Evolutionary conservation across 2,888 invertebrate species (phyloP).

Genomic region (Phania funesta): DNA sequence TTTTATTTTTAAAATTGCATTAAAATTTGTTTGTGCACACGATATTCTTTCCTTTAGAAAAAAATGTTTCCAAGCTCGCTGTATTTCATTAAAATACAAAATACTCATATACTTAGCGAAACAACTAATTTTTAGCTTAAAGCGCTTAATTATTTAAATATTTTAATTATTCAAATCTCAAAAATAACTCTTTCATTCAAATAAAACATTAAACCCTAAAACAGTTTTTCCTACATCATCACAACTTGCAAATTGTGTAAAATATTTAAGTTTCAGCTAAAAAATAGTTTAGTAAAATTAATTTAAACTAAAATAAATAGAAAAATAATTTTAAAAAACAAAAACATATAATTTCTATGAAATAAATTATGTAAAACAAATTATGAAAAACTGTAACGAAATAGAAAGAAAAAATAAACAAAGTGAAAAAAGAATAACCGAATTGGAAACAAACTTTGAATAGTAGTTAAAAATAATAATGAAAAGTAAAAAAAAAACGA

Average conservation of each 20-base stretch:
- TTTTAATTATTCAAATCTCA: neutral
- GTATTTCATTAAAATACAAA: slow-evolving; percentile 74
- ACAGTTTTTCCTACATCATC: neutral
- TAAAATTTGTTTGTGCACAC: too few relatives aligned
- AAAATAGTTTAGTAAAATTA: slow-evolving; percentile 51
- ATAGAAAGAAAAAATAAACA: slow-evolving; percentile 62
- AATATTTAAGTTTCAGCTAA: slow-evolving; percentile 56
- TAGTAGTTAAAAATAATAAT: slow-evolving; percentile 50
- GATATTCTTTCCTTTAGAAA: slow-evolving; percentile 10
- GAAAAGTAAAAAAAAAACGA: slow-evolving; percentile 57
- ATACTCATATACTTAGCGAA: neutral
- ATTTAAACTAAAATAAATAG: slow-evolving; percentile 41
- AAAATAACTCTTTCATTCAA: slow-evolving; percentile 3
- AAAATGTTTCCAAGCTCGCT: slow-evolving; percentile 79
- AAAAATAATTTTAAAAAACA: slow-evolving; percentile 27
- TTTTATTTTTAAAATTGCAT: too few relatives aligned
- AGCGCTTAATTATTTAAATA: slow-evolving; percentile 13
- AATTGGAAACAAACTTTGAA: slow-evolving; percentile 72
- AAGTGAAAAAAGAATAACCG: slow-evolving; percentile 62
- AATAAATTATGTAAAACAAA: slow-evolving; percentile 71
- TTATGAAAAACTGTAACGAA: slow-evolving; percentile 63
- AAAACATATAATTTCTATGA: slow-evolving; percentile 75
- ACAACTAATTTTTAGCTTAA: slow-evolving; percentile 43
- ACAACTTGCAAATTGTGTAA: slow-evolving; percentile 23
- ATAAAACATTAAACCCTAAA: neutral